A percentile compares a stretch with the other conserved stretches of the same genome.
These are phyloP conservation scores for Zosterops borbonicus DNA, from an alignment of 2,113 vertebrate genomes.

Conservation along the genomic window DNA sequence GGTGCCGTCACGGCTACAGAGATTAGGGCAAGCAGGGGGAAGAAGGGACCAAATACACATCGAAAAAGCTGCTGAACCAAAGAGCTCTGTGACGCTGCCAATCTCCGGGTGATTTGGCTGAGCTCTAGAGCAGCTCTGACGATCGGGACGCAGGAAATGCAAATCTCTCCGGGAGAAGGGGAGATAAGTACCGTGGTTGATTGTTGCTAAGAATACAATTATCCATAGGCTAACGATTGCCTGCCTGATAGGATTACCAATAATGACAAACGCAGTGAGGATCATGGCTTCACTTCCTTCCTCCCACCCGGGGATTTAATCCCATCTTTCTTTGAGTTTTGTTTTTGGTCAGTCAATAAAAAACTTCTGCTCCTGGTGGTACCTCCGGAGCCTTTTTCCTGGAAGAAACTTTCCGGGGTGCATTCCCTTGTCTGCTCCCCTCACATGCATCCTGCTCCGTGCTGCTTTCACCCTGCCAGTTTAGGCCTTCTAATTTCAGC, in stretches of 20 bases:
- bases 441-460: fast-evolving
- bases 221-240: not conserved
- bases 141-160: not conserved
- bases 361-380: not conserved
- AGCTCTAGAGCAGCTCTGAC: not conserved
- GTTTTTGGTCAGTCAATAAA: not conserved
- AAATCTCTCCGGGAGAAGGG: not conserved
- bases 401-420: not conserved
- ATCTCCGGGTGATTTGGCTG: not conserved
- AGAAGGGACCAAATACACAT: not conserved
- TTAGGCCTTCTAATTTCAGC: conserved; percentile 37
- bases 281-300: conserved; percentile 43
- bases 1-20: fast-evolving
- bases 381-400: not conserved
- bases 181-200: not conserved
- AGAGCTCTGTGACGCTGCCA: not conserved
- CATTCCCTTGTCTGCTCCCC: not conserved
- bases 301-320: not conserved
- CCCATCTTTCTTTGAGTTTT: not conserved
- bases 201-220: conserved; percentile 62
- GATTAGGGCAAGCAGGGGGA: not conserved
- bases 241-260: conserved; percentile 61
- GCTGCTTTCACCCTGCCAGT: not conserved
- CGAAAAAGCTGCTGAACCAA: not conserved
- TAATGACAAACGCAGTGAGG: not conserved